A percentile compares a stretch with the other conserved stretches of the same genome.
Conservation (phyloP, 2,113 vertebrate species). For the Amia ocellicauda region DNA sequence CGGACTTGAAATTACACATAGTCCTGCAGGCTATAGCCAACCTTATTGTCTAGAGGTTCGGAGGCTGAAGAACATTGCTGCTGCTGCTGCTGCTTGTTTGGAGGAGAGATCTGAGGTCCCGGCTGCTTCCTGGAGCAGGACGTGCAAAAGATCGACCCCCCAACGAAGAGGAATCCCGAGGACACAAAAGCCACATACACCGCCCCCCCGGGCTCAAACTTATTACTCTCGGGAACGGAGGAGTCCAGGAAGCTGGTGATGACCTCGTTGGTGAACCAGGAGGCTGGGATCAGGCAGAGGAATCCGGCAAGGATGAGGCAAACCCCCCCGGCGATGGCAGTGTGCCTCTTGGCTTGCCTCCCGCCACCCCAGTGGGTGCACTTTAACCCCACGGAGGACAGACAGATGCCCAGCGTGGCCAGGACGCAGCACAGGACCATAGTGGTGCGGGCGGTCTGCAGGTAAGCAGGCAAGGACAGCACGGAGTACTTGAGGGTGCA, state of each 20-base stretch:
- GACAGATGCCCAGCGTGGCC: conserved; percentile 80
- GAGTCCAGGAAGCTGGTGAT: conserved; percentile 83
- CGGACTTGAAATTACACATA: conserved; percentile 75
- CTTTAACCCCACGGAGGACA: conserved; percentile 82
- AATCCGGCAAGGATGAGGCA: conserved; percentile 80
- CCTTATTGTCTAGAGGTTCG: conserved; percentile 66
- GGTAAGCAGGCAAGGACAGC: conserved; percentile 80
- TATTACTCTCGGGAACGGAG: conserved; percentile 82
- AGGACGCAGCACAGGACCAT: conserved; percentile 91
- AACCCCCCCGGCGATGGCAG: conserved; percentile 77
- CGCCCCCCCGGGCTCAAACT: conserved; percentile 87
- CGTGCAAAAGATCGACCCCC: conserved; percentile 86
- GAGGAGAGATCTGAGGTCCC: conserved; percentile 63
- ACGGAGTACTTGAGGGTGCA: conserved; percentile 84
- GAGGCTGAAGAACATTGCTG: conserved; percentile 67
- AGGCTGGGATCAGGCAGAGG: conserved; percentile 80
- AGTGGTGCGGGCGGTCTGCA: conserved; percentile 85
- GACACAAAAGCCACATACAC: conserved; percentile 88
- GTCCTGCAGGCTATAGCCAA: conserved; percentile 84
- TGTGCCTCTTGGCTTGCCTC: conserved; percentile 71
- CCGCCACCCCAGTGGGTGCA: conserved; percentile 85
- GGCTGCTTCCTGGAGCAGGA: conserved; percentile 75
- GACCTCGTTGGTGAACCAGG: conserved; percentile 91
- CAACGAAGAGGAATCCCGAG: conserved; percentile 74
- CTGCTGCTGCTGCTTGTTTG: conserved; percentile 65